A percentile compares a stretch with the other conserved stretches of the same genome.
These are phyloP conservation scores for Chelonoidis abingdonii DNA, from an alignment of 2,113 vertebrate species.

Conservation along the genomic window DNA sequence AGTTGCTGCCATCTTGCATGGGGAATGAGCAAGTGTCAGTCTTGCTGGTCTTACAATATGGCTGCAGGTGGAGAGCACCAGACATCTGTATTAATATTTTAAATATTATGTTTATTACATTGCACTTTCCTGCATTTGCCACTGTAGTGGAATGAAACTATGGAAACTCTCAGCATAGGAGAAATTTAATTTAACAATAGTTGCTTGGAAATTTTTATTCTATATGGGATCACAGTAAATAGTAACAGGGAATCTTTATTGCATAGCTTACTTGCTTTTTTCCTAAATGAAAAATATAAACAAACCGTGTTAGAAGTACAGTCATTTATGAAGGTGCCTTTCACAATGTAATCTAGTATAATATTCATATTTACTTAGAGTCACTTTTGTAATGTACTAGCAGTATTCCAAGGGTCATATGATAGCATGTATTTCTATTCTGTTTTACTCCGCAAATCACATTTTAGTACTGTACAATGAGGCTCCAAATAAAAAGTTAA, in stretches of 20 bases:
- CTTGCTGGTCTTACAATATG: not conserved
- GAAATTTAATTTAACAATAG: slow-evolving; percentile 20
- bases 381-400: slow-evolving; percentile 25
- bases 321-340: slow-evolving; percentile 25
- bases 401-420: not conserved
- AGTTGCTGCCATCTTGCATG: not conserved
- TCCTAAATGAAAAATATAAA: slow-evolving; percentile 32
- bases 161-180: slow-evolving; percentile 39
- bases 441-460: slow-evolving; percentile 39
- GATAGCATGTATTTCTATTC: slow-evolving; percentile 41
- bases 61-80: not conserved
- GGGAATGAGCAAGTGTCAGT: not conserved
- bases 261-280: slow-evolving; percentile 48
- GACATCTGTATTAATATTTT: not conserved
- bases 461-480: slow-evolving; percentile 62
- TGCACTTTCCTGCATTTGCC: slow-evolving; percentile 29
- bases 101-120: not conserved
- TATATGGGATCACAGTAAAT: slow-evolving; percentile 21
- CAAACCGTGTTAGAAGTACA: not conserved
- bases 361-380: slow-evolving; percentile 35
- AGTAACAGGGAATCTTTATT: slow-evolving; percentile 8
- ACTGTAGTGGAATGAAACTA: slow-evolving; percentile 14
- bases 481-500: slow-evolving; percentile 58
- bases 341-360: slow-evolving; percentile 49
- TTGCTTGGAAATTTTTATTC: slow-evolving; percentile 28